Conservation (phyloP, 2,888 invertebrate genomes). For the Chrysolina haemoptera region DNA sequence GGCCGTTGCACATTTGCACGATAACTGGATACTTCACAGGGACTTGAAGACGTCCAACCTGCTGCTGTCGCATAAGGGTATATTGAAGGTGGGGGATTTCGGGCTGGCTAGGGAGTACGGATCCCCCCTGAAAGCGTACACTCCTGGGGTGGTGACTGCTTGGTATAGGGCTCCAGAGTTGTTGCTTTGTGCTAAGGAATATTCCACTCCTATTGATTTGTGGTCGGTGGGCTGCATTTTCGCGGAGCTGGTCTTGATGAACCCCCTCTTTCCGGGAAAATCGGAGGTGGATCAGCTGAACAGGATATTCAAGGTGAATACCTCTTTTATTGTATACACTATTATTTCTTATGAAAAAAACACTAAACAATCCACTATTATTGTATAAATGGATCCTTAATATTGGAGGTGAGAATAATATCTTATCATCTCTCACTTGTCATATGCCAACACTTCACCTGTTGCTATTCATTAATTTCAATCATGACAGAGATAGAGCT, state of each 20-base stretch:
- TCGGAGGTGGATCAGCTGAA: slow-evolving; percentile 97
- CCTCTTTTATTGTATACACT: too few species aligned
- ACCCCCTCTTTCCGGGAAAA: slow-evolving; percentile 96
- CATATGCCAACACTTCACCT: too few species aligned
- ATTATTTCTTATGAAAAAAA: too few species aligned
- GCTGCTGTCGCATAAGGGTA: slow-evolving; percentile 91
- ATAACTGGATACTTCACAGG: slow-evolving; percentile 99
- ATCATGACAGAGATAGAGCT: too few species aligned
- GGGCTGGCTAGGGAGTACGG: slow-evolving; percentile 98
- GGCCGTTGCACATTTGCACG: slow-evolving; percentile 97
- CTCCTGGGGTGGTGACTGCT: slow-evolving; percentile 96
- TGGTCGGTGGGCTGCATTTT: slow-evolving; percentile 99
- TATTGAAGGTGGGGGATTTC: slow-evolving; percentile 82
- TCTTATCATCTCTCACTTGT: too few species aligned
- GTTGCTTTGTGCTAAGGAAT: slow-evolving; percentile 90
- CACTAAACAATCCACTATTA: too few species aligned
- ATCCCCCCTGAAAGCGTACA: slow-evolving; percentile 96
- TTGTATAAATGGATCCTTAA: too few species aligned
- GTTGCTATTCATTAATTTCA: too few species aligned
- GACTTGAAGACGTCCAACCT: slow-evolving; percentile 99
- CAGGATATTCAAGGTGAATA: slow-evolving; percentile 66
- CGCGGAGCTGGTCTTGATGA: slow-evolving; percentile 95
- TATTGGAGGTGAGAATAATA: too few species aligned
- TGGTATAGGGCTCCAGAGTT: slow-evolving; percentile 99
- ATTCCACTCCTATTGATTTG: slow-evolving; percentile 97